Conservation (phyloP, 2,888 invertebrate species). For the Corbicula japonica region DNA sequence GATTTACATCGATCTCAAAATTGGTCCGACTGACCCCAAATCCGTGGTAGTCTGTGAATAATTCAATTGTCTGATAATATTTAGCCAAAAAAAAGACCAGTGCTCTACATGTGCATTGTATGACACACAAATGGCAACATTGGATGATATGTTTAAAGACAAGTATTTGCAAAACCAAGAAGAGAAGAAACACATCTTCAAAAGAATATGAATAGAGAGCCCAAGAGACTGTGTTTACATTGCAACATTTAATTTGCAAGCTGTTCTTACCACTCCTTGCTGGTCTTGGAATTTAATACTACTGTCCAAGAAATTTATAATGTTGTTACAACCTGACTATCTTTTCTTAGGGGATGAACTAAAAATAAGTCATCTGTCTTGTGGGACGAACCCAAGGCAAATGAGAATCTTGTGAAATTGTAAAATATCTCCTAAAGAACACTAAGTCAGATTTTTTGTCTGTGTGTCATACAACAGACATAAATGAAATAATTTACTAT, state of each 20-base stretch:
- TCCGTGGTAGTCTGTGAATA: conserved; percentile 46
- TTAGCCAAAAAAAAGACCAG: conserved; percentile 61
- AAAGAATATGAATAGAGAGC: conserved; percentile 10
- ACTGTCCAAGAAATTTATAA: conserved; percentile 48
- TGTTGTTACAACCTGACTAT: conserved; percentile 51
- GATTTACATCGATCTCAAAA: too few relatives aligned
- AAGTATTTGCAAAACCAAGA: conserved; percentile 22
- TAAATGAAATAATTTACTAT: conserved; percentile 32
- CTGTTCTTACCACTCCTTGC: conserved; percentile 39
- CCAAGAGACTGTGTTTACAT: conserved; percentile 16
- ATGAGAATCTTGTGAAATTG: conserved; percentile 25
- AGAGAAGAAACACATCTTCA: conserved; percentile 10
- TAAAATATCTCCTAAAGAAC: conserved; percentile 10
- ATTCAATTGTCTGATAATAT: conserved; percentile 53
- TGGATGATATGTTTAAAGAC: conserved; percentile 11
- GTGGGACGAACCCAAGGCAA: too few relatives aligned
- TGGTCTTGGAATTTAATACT: conserved; percentile 44
- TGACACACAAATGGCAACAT: conserved; percentile 6
- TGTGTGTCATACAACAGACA: not conserved
- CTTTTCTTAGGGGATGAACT: conserved; percentile 28
- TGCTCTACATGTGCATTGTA: conserved; percentile 48
- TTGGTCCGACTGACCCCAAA: too few relatives aligned
- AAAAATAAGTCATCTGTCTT: conserved; percentile 35
- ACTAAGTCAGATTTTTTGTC: too few relatives aligned
- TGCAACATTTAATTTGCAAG: conserved; percentile 33